Percentiles rank a stretch among this genome's conserved stretches.
phyloP scores from a whole-genome alignment of 2,113 vertebrate species.

The Poeciliopsis prolifica region DNA sequence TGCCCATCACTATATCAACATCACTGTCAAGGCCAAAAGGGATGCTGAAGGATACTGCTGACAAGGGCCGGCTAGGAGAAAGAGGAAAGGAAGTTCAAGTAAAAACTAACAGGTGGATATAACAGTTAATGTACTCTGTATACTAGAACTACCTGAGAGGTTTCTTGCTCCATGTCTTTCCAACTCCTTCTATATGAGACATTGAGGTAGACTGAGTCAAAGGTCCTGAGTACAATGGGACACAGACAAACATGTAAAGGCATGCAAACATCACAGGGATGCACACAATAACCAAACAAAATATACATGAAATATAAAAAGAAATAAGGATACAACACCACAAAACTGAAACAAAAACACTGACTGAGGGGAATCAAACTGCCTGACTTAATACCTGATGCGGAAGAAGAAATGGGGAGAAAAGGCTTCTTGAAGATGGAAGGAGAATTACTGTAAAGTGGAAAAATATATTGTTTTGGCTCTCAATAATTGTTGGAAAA shows the following conservation, averaged over 20 bases:
- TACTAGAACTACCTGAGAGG: constrained; percentile 79
- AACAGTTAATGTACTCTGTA: not conserved
- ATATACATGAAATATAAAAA: not conserved
- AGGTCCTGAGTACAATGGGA: constrained; percentile 80
- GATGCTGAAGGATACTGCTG: constrained; percentile 92
- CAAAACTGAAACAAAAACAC: constrained; percentile 16
- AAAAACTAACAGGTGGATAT: not conserved
- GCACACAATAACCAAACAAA: constrained; percentile 45
- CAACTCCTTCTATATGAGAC: constrained; percentile 90
- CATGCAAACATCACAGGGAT: constrained; percentile 67
- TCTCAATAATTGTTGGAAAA: not conserved
- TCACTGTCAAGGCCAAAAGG: constrained; percentile 94
- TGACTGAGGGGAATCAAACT: constrained; percentile 6
- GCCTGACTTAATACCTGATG: constrained; percentile 73
- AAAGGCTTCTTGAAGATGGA: constrained; percentile 90
- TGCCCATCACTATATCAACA: constrained; percentile 92
- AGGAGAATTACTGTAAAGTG: constrained; percentile 78
- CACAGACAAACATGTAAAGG: constrained; percentile 67
- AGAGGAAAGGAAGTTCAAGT: not conserved
- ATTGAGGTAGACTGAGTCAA: constrained; percentile 91
- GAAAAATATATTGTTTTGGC: constrained; percentile 7
- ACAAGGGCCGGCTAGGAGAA: constrained; percentile 83
- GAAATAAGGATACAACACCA: constrained; percentile 16
- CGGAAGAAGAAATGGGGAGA: constrained; percentile 83
- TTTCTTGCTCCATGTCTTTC: constrained; percentile 88